Evolutionary conservation across 92 coral and sea anemone species (phyloP).

Genomic region (Umimayanthus kanabou): DNA sequence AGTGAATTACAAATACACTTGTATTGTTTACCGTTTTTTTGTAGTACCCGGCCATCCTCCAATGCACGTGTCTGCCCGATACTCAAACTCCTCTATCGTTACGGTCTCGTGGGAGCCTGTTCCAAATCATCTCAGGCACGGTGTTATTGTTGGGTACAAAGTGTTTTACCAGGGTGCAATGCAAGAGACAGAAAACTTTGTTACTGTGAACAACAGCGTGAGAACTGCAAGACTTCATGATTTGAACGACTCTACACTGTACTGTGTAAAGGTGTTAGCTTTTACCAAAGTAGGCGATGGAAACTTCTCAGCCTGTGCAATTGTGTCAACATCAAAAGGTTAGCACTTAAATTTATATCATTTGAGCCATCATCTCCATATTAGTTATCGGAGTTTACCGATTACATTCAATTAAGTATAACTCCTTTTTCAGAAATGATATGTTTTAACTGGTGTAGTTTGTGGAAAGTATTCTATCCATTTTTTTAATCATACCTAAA

Average conservation of each 20-base stretch:
- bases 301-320: neutral
- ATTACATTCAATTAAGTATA: no score
- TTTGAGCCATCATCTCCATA: no score
- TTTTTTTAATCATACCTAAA: no score
- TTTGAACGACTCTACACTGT: neutral
- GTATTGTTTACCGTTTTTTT: neutral
- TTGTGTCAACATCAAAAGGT: neutral
- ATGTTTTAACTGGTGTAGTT: no score
- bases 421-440: no score
- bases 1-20: neutral
- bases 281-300: conserved; percentile 19
- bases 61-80: neutral
- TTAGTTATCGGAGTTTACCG: no score
- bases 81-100: neutral
- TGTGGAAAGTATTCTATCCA: no score
- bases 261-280: neutral
- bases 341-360: neutral
- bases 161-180: neutral
- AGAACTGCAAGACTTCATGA: neutral
- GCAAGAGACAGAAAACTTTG: neutral
- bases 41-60: neutral
- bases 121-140: neutral
- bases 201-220: neutral
- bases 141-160: conserved; percentile 5
- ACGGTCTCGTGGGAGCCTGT: neutral